Conservation (phyloP, 2,888 invertebrate species). For the Dinocampus coccinellae region DNA sequence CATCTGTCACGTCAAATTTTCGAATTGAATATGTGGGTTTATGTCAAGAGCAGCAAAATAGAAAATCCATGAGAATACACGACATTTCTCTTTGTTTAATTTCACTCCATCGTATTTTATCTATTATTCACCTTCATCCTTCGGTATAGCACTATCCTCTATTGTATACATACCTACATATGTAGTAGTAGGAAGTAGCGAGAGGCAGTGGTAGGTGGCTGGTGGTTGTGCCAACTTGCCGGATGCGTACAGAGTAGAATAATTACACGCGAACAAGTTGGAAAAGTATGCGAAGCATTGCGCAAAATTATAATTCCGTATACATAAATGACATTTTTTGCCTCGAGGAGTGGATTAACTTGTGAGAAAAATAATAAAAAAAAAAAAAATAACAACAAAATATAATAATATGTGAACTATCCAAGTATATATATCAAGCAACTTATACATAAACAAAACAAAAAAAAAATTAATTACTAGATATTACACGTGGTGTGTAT, state of each 20-base stretch:
- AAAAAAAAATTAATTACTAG: not conserved
- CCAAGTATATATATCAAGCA: not conserved
- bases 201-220: too few relatives aligned
- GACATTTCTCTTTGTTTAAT: constrained; percentile 3
- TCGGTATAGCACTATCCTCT: not conserved
- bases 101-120: not conserved
- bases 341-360: constrained; percentile 39
- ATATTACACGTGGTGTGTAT: not conserved
- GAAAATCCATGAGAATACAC: not conserved
- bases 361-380: not conserved
- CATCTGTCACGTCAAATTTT: not conserved
- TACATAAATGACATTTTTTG: constrained; percentile 21
- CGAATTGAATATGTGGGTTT: not conserved
- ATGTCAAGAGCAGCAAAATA: not conserved
- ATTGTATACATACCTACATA: not conserved
- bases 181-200: not conserved
- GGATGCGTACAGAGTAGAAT: constrained; percentile 31
- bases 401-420: not conserved
- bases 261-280: constrained; percentile 37
- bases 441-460: not conserved
- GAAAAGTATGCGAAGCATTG: constrained; percentile 32
- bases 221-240: constrained; percentile 18
- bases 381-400: constrained; percentile 1
- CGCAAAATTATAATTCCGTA: constrained; percentile 32
- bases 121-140: not conserved